phyloP scores from a whole-genome alignment of 2,113 vertebrate species.

The Fulica atra region DNA sequence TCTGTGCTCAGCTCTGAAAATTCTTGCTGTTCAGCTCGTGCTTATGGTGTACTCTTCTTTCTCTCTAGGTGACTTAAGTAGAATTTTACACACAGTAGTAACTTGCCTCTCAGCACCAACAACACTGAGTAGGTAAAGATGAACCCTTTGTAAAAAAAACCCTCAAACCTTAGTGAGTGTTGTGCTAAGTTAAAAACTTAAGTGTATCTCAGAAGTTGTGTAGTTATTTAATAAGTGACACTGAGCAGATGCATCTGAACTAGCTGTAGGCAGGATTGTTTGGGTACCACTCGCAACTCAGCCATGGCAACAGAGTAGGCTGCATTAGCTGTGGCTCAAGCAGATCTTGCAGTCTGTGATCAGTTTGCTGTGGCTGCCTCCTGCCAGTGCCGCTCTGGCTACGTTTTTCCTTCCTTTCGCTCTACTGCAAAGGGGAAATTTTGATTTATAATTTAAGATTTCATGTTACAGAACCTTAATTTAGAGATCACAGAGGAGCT shows the following conservation, averaged over 20 bases:
- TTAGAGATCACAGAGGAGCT: background rate
- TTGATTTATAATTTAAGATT: background rate
- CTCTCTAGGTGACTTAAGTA: background rate
- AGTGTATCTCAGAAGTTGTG: background rate
- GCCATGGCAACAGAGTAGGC: constrained; percentile 35
- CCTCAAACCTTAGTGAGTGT: background rate
- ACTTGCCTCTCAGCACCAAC: background rate
- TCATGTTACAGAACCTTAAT: background rate
- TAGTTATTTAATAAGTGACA: background rate
- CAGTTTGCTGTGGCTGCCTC: constrained; percentile 26
- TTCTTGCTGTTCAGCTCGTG: background rate
- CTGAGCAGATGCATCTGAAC: background rate
- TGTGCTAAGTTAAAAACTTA: background rate
- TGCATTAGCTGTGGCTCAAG: background rate
- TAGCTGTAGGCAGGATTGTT: constrained; percentile 39
- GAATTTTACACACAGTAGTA: background rate
- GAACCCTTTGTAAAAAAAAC: background rate
- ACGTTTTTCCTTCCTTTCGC: background rate
- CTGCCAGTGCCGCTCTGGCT: constrained; percentile 11
- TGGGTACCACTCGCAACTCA: constrained; percentile 35
- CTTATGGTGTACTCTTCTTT: background rate
- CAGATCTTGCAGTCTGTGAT: background rate
- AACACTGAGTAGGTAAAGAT: background rate
- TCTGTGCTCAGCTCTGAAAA: background rate
- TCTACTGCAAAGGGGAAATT: background rate